These are phyloP conservation scores for Eulithis testata DNA, from an alignment of 2,888 invertebrate genomes.

Conservation along the genomic window DNA sequence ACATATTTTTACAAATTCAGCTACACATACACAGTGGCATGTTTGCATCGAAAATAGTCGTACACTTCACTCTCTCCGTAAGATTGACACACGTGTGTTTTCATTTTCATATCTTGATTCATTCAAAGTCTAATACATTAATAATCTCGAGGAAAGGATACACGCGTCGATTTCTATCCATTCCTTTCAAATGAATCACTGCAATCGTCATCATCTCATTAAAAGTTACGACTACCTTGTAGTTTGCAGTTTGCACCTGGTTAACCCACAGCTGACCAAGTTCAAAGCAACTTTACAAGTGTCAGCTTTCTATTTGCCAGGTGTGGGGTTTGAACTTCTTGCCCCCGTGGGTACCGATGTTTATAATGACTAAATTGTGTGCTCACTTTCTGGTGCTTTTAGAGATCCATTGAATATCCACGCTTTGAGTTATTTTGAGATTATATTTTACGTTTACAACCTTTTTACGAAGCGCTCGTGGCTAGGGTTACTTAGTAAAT, in stretches of 20 bases:
- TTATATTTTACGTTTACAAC: not conserved
- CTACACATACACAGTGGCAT: no score
- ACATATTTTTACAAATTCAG: no score
- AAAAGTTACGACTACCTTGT: conserved; percentile 12
- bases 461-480: no score
- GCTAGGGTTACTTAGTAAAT: no score
- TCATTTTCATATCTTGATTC: no score
- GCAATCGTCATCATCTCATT: conserved; percentile 22
- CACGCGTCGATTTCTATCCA: not conserved
- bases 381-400: conserved; percentile 16
- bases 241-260: conserved; percentile 23
- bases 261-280: conserved; percentile 24
- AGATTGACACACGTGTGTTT: no score
- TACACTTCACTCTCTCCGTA: no score
- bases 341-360: conserved; percentile 32
- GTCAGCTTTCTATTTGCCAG: conserved; percentile 30
- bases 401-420: not conserved
- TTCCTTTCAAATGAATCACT: conserved; percentile 14
- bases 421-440: not conserved
- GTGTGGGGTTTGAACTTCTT: conserved; percentile 31
- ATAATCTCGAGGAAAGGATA: not conserved
- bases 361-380: conserved; percentile 23
- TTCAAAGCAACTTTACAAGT: conserved; percentile 24
- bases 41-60: no score
- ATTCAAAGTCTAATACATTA: no score